Percentiles rank a stretch among this genome's conserved stretches.
These are phyloP conservation scores for Sipunculus nudus DNA, from an alignment of 2,888 invertebrate species.

Conservation along the genomic window DNA sequence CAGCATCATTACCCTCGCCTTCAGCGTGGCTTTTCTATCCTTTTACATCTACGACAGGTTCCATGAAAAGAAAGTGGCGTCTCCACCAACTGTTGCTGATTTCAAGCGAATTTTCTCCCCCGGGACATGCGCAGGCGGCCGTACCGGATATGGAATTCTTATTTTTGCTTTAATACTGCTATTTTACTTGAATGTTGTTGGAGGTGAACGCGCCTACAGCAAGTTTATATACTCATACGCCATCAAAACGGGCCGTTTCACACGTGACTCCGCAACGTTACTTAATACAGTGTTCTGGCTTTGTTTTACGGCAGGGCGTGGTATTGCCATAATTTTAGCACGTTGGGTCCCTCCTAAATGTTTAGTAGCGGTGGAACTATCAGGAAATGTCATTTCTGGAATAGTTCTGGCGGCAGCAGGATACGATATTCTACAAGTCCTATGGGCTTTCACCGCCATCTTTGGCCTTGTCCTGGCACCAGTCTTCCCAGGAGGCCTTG, in stretches of 20 bases:
- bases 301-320: conserved; percentile 10
- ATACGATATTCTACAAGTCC: neutral
- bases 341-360: neutral
- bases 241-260: neutral
- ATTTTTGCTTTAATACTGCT: conserved; percentile 8
- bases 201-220: conserved; percentile 18
- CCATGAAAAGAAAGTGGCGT: too few relatives aligned
- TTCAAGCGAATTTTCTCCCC: conserved; percentile 10
- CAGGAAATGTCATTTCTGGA: conserved; percentile 1
- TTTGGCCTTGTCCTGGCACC: conserved; percentile 14
- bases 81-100: too few relatives aligned
- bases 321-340: neutral
- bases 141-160: conserved; percentile 2
- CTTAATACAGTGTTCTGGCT: conserved; percentile 16
- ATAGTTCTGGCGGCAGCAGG: neutral
- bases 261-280: neutral
- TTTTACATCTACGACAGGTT: neutral
- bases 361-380: neutral
- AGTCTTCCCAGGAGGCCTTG: conserved; percentile 12
- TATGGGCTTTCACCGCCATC: conserved; percentile 5
- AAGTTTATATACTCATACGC: conserved; percentile 16
- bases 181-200: conserved; percentile 15
- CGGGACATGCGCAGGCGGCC: conserved; percentile 9
- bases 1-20: neutral
- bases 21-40: neutral